Conservation (phyloP, 2,113 vertebrate genomes). For the Thermophis baileyi region DNA sequence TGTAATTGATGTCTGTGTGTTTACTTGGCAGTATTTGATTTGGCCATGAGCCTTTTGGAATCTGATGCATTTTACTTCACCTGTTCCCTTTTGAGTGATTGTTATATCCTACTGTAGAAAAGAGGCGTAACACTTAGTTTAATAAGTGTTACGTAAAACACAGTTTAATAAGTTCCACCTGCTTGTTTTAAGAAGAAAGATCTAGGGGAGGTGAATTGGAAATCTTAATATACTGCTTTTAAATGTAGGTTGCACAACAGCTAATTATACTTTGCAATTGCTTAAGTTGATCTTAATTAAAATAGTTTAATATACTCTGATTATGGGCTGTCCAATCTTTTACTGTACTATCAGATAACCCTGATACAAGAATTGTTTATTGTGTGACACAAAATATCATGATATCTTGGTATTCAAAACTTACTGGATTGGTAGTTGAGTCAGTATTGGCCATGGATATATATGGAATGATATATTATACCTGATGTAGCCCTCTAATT, state of each 20-base stretch:
- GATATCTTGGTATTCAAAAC: neutral
- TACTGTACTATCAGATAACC: neutral
- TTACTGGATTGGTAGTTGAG: neutral
- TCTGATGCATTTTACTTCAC: slow-evolving; percentile 24
- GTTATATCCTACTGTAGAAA: slow-evolving; percentile 10
- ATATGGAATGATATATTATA: neutral
- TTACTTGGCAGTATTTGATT: slow-evolving; percentile 4
- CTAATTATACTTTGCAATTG: neutral
- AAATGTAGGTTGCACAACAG: neutral
- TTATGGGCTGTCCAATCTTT: neutral
- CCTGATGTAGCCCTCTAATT: neutral
- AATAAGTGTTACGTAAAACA: no score
- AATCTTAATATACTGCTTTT: neutral
- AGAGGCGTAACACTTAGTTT: slow-evolving; percentile 17
- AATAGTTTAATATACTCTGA: slow-evolving; percentile 10
- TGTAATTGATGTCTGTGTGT: neutral
- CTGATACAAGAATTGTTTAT: neutral
- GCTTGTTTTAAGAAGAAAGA: slow-evolving; percentile 18
- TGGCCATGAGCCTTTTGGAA: slow-evolving; percentile 34
- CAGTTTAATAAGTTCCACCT: slow-evolving; percentile 44
- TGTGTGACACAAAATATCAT: neutral
- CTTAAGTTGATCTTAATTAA: slow-evolving; percentile 30
- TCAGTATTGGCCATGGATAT: neutral
- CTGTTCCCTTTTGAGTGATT: slow-evolving; percentile 21
- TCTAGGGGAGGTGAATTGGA: neutral